These are phyloP conservation scores for Catagonus wagneri DNA, from an alignment of 2,113 vertebrate species.

Conservation along the genomic window DNA sequence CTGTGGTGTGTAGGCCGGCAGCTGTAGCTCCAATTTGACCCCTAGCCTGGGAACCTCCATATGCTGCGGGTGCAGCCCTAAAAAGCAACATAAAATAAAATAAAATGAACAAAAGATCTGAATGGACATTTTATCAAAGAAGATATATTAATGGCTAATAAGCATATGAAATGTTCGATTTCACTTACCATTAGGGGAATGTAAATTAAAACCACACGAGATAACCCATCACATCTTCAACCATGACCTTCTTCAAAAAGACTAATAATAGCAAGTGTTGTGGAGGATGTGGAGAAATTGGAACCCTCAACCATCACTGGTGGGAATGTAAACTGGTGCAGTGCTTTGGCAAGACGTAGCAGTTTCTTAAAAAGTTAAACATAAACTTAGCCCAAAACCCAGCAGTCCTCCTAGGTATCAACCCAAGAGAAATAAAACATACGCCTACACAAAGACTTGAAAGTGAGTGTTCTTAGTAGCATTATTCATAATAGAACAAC, in stretches of 20 bases:
- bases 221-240: background rate
- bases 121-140: background rate
- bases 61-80: no score
- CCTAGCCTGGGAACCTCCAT: no score
- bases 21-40: no score
- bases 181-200: background rate
- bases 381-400: background rate
- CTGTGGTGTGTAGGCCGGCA: no score
- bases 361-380: constrained; percentile 30
- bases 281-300: background rate
- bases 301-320: background rate
- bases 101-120: background rate
- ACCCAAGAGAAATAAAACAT: background rate
- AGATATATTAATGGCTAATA: background rate
- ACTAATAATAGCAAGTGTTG: background rate
- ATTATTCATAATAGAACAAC: background rate
- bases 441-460: background rate
- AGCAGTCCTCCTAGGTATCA: background rate
- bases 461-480: background rate
- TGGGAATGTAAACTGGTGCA: background rate
- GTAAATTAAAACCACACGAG: background rate
- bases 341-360: background rate
- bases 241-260: background rate
- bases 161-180: background rate
- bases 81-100: no score